phyloP scores from a whole-genome alignment of 2,797 vertebrate species.

The Paguma larvata region DNA sequence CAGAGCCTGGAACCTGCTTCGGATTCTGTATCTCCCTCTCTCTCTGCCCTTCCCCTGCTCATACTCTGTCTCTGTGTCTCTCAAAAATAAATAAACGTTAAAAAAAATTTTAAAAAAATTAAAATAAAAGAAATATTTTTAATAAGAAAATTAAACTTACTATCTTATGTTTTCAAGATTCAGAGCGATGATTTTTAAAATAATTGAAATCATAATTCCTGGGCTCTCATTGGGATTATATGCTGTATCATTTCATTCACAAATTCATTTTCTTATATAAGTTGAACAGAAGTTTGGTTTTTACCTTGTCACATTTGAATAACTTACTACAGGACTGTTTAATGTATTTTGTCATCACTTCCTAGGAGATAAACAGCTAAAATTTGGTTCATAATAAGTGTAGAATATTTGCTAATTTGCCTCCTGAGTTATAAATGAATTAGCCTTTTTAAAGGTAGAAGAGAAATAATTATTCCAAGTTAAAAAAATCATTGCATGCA shows the following conservation, averaged over 20 bases:
- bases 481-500: neutral
- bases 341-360: constrained; percentile 57
- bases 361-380: neutral
- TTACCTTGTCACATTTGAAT: constrained; percentile 51
- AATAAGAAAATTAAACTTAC: constrained; percentile 78
- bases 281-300: constrained; percentile 48
- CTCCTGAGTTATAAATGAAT: constrained; percentile 1
- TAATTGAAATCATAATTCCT: constrained; percentile 1
- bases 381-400: neutral
- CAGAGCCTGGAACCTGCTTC: too few relatives aligned
- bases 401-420: constrained; percentile 20
- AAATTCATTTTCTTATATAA: constrained; percentile 52
- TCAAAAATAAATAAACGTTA: too few relatives aligned
- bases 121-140: too few relatives aligned
- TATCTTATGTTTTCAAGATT: constrained; percentile 70
- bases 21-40: too few relatives aligned
- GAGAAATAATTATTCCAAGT: neutral
- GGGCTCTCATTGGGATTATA: neutral
- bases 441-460: neutral
- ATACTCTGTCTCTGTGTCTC: too few relatives aligned
- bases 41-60: too few relatives aligned
- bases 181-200: neutral
- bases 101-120: too few relatives aligned
- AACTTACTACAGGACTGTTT: neutral
- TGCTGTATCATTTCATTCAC: constrained; percentile 55